Base-by-base conservation (phyloP, 2,888 invertebrate species). In the Spodoptera picta region DNA sequence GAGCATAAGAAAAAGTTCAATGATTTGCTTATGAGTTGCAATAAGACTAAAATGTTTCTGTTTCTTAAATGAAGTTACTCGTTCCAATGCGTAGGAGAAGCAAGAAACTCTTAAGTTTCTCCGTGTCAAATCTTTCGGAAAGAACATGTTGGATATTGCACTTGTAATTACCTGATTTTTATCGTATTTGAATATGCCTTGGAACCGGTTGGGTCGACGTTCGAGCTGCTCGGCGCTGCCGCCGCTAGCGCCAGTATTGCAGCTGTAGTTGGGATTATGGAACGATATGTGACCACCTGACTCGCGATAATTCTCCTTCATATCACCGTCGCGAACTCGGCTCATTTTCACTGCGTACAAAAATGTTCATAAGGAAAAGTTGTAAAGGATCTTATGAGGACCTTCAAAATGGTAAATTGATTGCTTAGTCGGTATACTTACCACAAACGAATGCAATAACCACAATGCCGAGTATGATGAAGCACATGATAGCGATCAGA, bases 241-340 rank as follows among this genome's bases (percentile, higher is more conserved):
- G 36, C 94, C 94, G 41, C 93, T 95, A 47, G 73, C 51, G 10
- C 82, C 79, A 0, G 79, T 75, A 7, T 96, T 96, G 87, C 90
- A 89, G 73, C 85, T 92, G 77, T 98, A 98, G 87, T 98, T 98
- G 4, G 98, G 98, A 93, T 98, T 98, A 50, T 98, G 97, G 90
- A 98, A 98, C 0, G 98, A 98, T 80, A 98, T 95, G 24, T 97
- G 97, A 48, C 97, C 97, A 75, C 96, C 95, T 23, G 97, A 95
- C 36, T 92, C 93, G 11, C 91, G 81, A 70, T 89, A 93, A 44
- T 88, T 88, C 59, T 94, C 93, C 67, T 94, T 94, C 56, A 89
- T 59, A n/a, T 90, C 92, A 0, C 79, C 83, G 1, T 77, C 77
- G 0, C 82, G 84, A 1, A 83, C 77, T 51, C 80, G 79, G 42